A percentile compares a stretch with the other conserved stretches of the same genome.
Conservation (phyloP, 2,113 vertebrate genomes). For the Acrocephalus kingi region DNA sequence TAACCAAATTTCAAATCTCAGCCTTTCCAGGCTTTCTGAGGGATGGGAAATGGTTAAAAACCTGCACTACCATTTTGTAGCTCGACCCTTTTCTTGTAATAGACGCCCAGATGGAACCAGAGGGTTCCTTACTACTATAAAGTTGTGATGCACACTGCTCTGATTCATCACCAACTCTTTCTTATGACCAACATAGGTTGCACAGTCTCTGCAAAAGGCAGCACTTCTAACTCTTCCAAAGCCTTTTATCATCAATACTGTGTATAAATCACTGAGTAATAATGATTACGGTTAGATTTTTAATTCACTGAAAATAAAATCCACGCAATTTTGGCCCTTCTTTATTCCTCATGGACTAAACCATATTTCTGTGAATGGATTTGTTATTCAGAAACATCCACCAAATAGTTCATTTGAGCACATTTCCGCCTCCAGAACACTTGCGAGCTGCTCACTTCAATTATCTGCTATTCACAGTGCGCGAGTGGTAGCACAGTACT, state of each 20-base stretch:
- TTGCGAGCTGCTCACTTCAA: slow-evolving; percentile 53
- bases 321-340: background rate
- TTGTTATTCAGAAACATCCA: slow-evolving; percentile 41
- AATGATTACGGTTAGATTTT: background rate
- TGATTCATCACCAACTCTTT: background rate
- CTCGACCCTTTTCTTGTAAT: background rate
- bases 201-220: background rate
- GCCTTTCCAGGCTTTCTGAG: background rate
- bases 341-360: background rate
- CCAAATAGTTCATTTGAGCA: slow-evolving; percentile 40
- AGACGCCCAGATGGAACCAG: background rate
- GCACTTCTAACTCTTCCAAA: background rate
- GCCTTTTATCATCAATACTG: background rate
- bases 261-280: background rate
- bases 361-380: slow-evolving; percentile 55
- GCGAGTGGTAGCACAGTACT: background rate
- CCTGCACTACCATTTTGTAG: background rate
- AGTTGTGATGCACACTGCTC: background rate
- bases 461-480: slow-evolving; percentile 42
- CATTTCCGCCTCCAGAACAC: slow-evolving; percentile 55
- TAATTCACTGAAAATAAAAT: background rate
- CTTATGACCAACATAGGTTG: background rate
- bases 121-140: background rate
- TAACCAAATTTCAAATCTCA: background rate
- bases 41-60: background rate